Base-by-base conservation (phyloP, 1,140 invertebrate genomes). In the Antheraea pernyi region DNA sequence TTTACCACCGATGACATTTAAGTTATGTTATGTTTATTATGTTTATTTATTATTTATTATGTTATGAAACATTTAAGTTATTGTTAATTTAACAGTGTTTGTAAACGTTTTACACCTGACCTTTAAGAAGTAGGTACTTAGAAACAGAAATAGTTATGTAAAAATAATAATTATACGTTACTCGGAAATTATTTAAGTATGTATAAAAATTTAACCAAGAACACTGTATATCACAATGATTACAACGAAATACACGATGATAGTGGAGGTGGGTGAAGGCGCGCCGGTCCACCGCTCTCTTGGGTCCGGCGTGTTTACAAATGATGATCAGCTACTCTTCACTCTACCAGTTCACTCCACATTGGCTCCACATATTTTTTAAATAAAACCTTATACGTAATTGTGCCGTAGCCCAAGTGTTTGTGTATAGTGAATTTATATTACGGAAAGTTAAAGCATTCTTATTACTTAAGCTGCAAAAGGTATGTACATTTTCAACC, bases 221-320 rank as follows among this genome's bases (percentile, higher is more conserved):
- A 37, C 16, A 36, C 16, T 63, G 59, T 16, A 8, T 61, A 37
- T 63, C n/a, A 63, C 30, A 63, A 37, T 42, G 19, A 59, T 67
- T 67, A 67, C 53, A 13, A 42, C 66, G 60, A 67, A 11, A 60
- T 42, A 48, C 19, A 42, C 1, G 22, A 39, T 66, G 63, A 59
- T 60, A 59, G 71, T 74, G 66, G 72, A 37, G 16, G 46, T 53
- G 46, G 46, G 1, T 53, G 9, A 53, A 53, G 46, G 46, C 46
- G 13, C 48, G 60, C 42, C 63, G 61, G 68, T 30, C 30, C 19
- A 58, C 72, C 72, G 63, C 59, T 68, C 72, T 73, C 71, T 69
- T 63, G 42, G 13, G 16, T 16, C 59, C 67, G n/a, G 0, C 30
- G 59, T 61, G 18, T 46, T 66, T 69, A 53, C 67, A 73, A 48